Evolutionary conservation across 2,113 vertebrate species (phyloP).

Genomic region (Zosterops hypoxanthus): DNA sequence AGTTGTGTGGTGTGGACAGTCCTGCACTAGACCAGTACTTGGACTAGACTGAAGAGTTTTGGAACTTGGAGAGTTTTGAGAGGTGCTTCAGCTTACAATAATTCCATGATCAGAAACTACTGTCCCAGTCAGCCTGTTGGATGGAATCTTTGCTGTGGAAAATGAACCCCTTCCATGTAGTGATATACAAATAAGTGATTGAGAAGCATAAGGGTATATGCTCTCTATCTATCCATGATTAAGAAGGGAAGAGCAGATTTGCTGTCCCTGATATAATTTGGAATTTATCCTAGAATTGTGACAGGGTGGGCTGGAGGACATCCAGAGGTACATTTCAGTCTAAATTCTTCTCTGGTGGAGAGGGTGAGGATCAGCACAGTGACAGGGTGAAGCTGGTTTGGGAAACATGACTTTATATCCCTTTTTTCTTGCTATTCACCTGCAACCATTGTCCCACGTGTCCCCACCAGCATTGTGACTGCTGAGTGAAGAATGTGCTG

Average conservation of each 20-base stretch:
- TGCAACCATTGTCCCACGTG: not conserved
- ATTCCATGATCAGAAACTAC: not conserved
- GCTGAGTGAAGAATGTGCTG: not conserved
- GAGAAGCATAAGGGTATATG: not conserved
- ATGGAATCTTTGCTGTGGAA: not conserved
- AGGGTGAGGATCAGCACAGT: fast-evolving
- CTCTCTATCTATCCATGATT: not conserved
- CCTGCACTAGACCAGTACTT: not conserved
- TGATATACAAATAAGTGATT: not conserved
- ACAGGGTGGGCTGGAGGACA: not conserved
- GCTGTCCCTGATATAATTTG: not conserved
- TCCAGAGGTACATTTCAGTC: not conserved
- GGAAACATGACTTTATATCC: not conserved
- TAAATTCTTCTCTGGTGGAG: not conserved
- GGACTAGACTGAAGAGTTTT: not conserved
- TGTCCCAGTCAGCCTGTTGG: not conserved
- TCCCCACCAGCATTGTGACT: not conserved
- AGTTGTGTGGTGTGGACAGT: fast-evolving
- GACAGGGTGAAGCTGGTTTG: not conserved
- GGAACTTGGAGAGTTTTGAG: not conserved
- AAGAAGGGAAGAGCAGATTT: not conserved
- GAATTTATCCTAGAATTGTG: not conserved
- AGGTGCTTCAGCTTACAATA: not conserved
- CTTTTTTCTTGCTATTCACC: not conserved
- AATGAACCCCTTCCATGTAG: not conserved